Conservation (phyloP, 1,140 invertebrate genomes). For the Caenorhabditis tropicalis region DNA sequence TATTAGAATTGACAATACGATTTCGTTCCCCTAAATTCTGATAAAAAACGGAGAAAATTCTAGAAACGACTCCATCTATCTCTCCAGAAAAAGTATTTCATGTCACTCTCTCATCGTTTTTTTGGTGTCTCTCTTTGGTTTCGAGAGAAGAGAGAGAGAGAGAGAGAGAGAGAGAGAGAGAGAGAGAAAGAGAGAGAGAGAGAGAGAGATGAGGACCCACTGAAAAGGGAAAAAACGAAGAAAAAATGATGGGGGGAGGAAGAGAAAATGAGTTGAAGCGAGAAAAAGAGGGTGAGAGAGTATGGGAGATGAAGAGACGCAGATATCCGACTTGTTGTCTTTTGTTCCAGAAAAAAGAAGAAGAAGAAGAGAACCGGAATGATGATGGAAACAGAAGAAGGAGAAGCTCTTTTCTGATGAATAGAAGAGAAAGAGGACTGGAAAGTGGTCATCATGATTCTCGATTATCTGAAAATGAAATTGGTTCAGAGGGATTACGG, state of each 20-base stretch:
- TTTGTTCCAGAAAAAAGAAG: conserved; percentile 20
- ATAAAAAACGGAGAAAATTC: not conserved
- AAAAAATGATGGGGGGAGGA: not conserved
- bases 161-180: no score
- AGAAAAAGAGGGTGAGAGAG: not conserved
- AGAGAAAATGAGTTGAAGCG: conserved; percentile 32
- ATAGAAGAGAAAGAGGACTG: no score
- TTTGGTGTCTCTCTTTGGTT: not conserved
- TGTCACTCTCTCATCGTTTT: conserved; percentile 30
- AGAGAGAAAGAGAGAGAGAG: no score
- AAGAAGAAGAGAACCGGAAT: not conserved
- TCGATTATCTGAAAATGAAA: no score
- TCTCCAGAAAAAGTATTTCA: not conserved
- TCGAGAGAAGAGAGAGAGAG: no score
- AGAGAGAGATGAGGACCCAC: not conserved
- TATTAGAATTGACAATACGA: no score
- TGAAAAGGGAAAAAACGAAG: conserved; percentile 11
- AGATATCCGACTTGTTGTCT: conserved; percentile 23
- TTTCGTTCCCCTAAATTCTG: no score
- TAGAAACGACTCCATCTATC: not conserved
- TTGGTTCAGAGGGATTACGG: no score
- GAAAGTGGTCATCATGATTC: no score
- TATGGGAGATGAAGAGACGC: not conserved
- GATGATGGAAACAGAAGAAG: not conserved
- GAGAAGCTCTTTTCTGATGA: not conserved